phyloP scores from a whole-genome alignment of 1,140 invertebrate genomes.

The Anagrus nilaparvatae region DNA sequence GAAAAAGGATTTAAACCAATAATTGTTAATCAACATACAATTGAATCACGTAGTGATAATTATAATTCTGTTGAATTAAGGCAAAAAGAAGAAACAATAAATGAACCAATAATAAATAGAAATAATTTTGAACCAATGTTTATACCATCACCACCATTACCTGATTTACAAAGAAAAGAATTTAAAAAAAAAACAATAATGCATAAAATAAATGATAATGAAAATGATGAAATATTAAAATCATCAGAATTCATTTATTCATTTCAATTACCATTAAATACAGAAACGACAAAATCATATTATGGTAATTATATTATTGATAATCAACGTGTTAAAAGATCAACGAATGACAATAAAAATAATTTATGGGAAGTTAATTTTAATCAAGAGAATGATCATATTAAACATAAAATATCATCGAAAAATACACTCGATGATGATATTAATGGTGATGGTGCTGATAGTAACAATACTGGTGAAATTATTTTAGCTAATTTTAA shows the following conservation, averaged over 20 bases:
- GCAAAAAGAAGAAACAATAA: constrained; percentile 10
- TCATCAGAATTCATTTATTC: too few relatives aligned
- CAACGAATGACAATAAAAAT: too few relatives aligned
- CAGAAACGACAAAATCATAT: too few relatives aligned
- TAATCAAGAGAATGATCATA: constrained; percentile 5
- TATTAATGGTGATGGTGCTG: constrained; percentile 19
- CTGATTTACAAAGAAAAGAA: constrained; percentile 36
- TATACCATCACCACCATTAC: constrained; percentile 56
- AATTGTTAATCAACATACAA: constrained; percentile 42
- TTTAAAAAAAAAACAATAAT: constrained; percentile 39
- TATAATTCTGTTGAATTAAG: constrained; percentile 42
- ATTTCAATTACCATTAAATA: too few relatives aligned
- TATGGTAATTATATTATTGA: too few relatives aligned
- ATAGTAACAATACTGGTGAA: too few relatives aligned
- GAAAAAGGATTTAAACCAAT: constrained; percentile 77
- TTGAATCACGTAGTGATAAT: constrained; percentile 25
- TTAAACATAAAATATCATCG: constrained; percentile 13
- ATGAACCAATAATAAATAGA: constrained; percentile 37
- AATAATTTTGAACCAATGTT: constrained; percentile 62
- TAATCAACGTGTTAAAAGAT: too few relatives aligned
- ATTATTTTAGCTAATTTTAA: constrained; percentile 27
- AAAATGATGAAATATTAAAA: too few relatives aligned
- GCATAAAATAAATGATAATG: too few relatives aligned
- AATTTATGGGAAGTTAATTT: too few relatives aligned
- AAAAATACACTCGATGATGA: constrained; percentile 12